Percentiles rank a stretch among this genome's conserved stretches.
phyloP scores from a whole-genome alignment of 2,888 invertebrate genomes.

The Sthenelais limicola region DNA sequence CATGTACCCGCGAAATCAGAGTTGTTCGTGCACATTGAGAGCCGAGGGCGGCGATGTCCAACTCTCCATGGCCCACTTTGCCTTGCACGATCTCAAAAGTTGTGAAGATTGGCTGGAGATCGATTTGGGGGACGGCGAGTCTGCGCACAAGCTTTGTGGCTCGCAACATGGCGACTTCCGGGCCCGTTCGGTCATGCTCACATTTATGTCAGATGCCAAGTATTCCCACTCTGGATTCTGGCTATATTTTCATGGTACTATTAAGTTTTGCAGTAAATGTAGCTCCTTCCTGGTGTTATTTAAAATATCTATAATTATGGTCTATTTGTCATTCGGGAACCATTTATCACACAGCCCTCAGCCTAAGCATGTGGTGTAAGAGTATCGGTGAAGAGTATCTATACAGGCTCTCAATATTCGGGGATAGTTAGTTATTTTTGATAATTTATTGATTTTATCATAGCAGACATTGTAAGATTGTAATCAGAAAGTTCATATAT shows the following conservation, averaged over 20 bases:
- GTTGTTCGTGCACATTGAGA: conserved; percentile 33
- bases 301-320: no score
- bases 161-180: conserved; percentile 41
- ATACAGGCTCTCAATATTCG: no score
- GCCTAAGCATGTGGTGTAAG: no score
- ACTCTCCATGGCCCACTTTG: conserved; percentile 1
- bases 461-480: not conserved
- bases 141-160: conserved; percentile 40
- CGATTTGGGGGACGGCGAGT: conserved; percentile 29
- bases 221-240: conserved; percentile 49
- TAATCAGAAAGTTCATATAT: no score
- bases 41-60: not conserved
- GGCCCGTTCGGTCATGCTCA: conserved; percentile 40
- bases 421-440: no score
- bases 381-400: no score
- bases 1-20: conserved; percentile 31
- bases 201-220: conserved; percentile 44
- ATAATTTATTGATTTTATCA: no score
- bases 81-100: conserved; percentile 15
- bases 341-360: no score
- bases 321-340: no score
- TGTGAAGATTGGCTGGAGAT: conserved; percentile 49
- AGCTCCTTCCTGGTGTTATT: not conserved
- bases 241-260: conserved; percentile 47
- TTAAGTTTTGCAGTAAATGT: not conserved